Percentiles rank a stretch among this genome's conserved stretches.
Conservation (phyloP, 1,140 invertebrate genomes). For the Drosophila lini region DNA sequence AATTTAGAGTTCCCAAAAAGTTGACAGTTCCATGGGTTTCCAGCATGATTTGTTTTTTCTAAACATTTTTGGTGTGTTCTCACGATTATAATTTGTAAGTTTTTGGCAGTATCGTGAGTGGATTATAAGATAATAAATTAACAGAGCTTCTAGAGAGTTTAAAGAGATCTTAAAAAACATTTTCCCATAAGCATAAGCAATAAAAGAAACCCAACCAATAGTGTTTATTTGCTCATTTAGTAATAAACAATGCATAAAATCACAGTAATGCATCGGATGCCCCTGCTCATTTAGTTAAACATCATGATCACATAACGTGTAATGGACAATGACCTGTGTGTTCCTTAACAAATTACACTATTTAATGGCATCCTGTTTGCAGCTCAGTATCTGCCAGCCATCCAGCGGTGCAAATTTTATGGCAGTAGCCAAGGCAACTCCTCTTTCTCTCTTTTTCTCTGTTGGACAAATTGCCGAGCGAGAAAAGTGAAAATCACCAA, state of each 20-base stretch:
- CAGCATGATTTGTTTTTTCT: slow-evolving; percentile 12
- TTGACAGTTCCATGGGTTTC: slow-evolving; percentile 53
- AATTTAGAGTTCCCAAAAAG: slow-evolving; percentile 35
- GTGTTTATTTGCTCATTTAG: neutral
- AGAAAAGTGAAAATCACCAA: slow-evolving; percentile 74
- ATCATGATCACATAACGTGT: slow-evolving; percentile 13
- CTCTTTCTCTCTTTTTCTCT: slow-evolving; percentile 4
- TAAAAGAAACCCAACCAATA: neutral
- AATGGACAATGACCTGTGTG: slow-evolving; percentile 23
- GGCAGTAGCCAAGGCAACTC: slow-evolving; percentile 15
- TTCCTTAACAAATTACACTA: slow-evolving; percentile 31
- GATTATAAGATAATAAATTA: neutral
- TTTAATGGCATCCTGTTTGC: slow-evolving; percentile 38
- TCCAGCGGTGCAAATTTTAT: slow-evolving; percentile 47
- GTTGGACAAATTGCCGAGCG: slow-evolving; percentile 42
- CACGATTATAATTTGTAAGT: slow-evolving; percentile 37
- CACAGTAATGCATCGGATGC: no score
- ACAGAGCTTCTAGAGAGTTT: no score
- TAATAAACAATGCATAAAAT: neutral
- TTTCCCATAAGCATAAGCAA: neutral
- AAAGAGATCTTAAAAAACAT: neutral
- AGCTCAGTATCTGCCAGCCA: slow-evolving; percentile 18
- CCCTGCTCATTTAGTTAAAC: neutral
- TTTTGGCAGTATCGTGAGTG: neutral
- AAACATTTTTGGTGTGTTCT: slow-evolving; percentile 28